Percentiles rank a stretch among this genome's conserved stretches.
Conservation (phyloP, 2,113 vertebrate species). For the Camelus bactrianus region DNA sequence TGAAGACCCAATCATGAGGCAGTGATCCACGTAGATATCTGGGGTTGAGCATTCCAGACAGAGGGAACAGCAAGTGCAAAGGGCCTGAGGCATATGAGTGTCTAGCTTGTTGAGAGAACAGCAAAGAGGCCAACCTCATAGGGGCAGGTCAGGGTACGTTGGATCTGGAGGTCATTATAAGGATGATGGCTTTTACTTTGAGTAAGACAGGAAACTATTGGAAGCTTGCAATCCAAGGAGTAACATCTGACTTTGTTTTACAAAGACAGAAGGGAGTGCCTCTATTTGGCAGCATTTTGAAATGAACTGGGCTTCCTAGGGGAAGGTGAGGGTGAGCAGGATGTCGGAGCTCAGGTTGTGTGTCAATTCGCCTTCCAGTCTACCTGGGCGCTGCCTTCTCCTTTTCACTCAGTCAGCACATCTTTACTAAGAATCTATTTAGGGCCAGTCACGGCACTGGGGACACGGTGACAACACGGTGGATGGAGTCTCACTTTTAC, state of each 20-base stretch:
- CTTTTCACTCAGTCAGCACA: not conserved
- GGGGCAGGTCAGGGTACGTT: not conserved
- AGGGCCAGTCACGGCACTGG: not conserved
- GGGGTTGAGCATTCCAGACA: not conserved
- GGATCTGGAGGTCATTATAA: not conserved
- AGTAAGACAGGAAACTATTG: not conserved
- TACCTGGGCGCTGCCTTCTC: not conserved
- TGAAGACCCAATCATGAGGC: not conserved
- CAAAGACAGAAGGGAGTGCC: not conserved
- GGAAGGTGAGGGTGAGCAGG: not conserved
- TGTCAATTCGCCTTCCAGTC: not conserved
- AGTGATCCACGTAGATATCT: not conserved
- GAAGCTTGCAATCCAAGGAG: not conserved
- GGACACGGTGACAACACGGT: not conserved
- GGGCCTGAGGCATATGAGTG: not conserved
- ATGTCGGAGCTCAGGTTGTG: not conserved
- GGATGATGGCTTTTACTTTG: not conserved
- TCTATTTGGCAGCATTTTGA: not conserved
- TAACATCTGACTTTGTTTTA: not conserved
- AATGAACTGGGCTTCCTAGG: not conserved
- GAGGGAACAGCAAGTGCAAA: not conserved
- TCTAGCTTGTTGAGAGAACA: not conserved
- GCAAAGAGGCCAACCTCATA: not conserved
- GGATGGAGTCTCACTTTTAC: not conserved
- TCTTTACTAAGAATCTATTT: not conserved